Evolutionary conservation across 1,140 invertebrate species (phyloP).

Genomic region (Melipona quadrifasciata): DNA sequence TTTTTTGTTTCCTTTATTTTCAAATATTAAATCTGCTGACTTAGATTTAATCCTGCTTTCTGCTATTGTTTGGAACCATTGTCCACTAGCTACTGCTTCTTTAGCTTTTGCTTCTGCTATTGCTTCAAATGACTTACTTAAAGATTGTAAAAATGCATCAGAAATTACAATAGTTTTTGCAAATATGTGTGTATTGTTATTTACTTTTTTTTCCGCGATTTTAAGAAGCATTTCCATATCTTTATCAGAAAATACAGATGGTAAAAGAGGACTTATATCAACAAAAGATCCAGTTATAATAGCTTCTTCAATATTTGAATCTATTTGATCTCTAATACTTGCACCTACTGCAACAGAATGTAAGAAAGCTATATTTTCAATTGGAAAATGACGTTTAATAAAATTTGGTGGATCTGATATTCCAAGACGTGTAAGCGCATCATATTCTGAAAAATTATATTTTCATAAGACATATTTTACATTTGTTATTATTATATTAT

Average conservation of each 20-base stretch:
- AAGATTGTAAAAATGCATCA: conserved; percentile 85
- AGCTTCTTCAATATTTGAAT: conserved; percentile 93
- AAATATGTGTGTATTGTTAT: conserved; percentile 73
- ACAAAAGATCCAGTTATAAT: conserved; percentile 88
- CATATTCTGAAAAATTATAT: conserved; percentile 87
- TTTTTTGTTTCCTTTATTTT: conserved; percentile 88
- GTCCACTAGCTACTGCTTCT: conserved; percentile 86
- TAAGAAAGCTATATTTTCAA: conserved; percentile 88
- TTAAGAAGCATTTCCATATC: conserved; percentile 90
- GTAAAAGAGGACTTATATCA: conserved; percentile 90
- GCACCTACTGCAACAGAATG: conserved; percentile 90
- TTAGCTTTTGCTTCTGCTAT: conserved; percentile 89
- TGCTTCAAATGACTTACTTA: conserved; percentile 86
- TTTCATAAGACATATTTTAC: background rate
- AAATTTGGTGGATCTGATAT: conserved; percentile 93
- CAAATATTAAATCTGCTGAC: conserved; percentile 74
- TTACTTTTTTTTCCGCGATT: conserved; percentile 83
- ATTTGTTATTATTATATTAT: too few species aligned
- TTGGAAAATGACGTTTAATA: conserved; percentile 89
- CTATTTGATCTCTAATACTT: conserved; percentile 89
- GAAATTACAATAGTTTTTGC: conserved; percentile 75
- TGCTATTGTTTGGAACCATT: conserved; percentile 78
- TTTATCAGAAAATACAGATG: conserved; percentile 89
- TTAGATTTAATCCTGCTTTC: conserved; percentile 78
- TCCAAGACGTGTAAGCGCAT: conserved; percentile 92